phyloP scores from a whole-genome alignment of 2,113 vertebrate species.

The Pollimyrus isidori region DNA sequence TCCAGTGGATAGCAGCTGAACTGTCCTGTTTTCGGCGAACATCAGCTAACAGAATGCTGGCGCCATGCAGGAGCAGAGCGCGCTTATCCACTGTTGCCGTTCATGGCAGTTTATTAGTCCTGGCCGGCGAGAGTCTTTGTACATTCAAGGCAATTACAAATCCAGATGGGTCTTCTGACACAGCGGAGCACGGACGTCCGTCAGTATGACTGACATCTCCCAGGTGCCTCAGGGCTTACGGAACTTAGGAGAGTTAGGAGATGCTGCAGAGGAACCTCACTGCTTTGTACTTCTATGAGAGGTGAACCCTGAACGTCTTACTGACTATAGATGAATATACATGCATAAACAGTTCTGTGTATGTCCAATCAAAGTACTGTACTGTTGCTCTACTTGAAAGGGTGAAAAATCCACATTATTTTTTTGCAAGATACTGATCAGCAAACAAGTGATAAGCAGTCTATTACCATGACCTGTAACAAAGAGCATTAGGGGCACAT shows the following conservation, averaged over 20 bases:
- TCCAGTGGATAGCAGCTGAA: background rate
- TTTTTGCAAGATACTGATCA: background rate
- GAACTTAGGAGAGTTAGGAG: background rate
- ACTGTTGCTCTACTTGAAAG: background rate
- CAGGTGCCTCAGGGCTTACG: background rate
- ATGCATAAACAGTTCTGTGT: background rate
- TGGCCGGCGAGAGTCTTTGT: background rate
- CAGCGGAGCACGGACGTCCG: background rate
- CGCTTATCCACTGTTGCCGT: background rate
- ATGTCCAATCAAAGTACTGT: background rate
- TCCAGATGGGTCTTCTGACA: constrained; percentile 6
- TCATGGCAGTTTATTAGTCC: background rate
- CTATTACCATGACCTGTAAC: background rate
- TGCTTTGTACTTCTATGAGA: background rate
- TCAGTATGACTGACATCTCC: background rate
- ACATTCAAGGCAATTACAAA: background rate
- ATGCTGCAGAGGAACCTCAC: background rate
- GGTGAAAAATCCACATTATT: background rate
- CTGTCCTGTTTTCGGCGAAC: background rate
- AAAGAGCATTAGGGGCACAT: background rate
- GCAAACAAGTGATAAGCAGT: background rate
- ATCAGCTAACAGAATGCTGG: background rate
- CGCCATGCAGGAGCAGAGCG: background rate
- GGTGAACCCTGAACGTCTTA: background rate
- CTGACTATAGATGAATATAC: background rate